Conservation (phyloP, 1,140 invertebrate genomes). For the Aphelinus atriplicis region DNA sequence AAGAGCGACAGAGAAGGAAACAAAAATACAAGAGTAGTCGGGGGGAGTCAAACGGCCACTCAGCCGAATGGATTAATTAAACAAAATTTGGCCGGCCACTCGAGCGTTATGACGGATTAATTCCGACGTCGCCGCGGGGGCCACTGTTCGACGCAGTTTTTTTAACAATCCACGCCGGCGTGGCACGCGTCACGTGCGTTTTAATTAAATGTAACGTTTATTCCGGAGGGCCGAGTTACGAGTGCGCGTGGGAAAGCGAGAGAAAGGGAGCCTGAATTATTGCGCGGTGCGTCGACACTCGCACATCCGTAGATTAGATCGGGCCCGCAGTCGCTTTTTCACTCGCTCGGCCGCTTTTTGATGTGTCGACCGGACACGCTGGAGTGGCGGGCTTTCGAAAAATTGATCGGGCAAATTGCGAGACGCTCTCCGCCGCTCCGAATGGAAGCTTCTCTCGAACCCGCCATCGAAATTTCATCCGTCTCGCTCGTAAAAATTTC, state of each 20-base stretch:
- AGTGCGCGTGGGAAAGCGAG: neutral
- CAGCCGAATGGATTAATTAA: slow-evolving; percentile 23
- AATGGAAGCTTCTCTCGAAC: too few species aligned
- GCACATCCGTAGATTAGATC: slow-evolving; percentile 29
- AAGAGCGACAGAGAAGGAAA: too few species aligned
- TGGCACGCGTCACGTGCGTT: neutral
- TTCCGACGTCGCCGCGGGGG: slow-evolving; percentile 16
- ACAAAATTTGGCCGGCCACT: neutral
- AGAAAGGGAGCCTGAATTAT: slow-evolving; percentile 24
- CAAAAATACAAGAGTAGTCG: too few species aligned
- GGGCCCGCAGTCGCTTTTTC: slow-evolving; percentile 8
- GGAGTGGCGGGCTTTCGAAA: neutral
- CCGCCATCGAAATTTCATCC: too few species aligned
- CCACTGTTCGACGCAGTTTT: slow-evolving; percentile 3
- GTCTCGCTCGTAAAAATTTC: too few species aligned
- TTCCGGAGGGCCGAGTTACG: neutral
- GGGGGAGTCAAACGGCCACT: too few species aligned
- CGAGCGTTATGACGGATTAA: slow-evolving; percentile 35
- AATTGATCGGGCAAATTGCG: neutral
- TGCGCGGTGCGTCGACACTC: slow-evolving; percentile 29
- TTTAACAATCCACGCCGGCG: slow-evolving; percentile 27
- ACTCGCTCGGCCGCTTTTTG: neutral
- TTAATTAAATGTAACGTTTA: slow-evolving; percentile 39
- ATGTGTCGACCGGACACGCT: neutral
- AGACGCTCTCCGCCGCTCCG: too few species aligned